Base-by-base conservation (phyloP, 2,888 invertebrate species). In the Nomada lathburiana region DNA sequence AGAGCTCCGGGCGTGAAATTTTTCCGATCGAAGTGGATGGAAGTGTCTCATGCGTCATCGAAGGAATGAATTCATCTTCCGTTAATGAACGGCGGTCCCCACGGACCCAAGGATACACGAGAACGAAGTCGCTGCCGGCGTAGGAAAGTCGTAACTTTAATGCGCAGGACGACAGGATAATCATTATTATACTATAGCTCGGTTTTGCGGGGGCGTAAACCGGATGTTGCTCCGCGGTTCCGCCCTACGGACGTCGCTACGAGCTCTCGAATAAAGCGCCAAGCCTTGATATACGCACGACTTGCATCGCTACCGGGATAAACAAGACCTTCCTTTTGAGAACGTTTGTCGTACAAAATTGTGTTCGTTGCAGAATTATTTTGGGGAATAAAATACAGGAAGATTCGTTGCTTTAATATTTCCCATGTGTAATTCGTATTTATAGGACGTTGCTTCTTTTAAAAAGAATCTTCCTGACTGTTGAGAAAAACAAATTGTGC, bases 121-220 rank as follows among this genome's bases (percentile, higher is more conserved):
- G 50, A 60, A 59, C n/a, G 47, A 63, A 67, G 76, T 57, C 72
- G 72, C 78, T 65, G 53, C 42, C 60, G 70, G 73, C 72, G 76
- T 29, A 67, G 80, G 84, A 80, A 84, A 77, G 80, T 84, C 84
- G 84, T 84, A 84, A 84, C 64, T 84, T 84, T 84, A 84, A 84
- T 84, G 84, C 84, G 84, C 84, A 84, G 84, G 84, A 84, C 84
- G 84, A 84, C 77, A 75, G 84, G 84, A 84, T 84, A 84, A 84
- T 84, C 84, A 84, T 84, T 84, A 84, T 84, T 80, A 71, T 67
- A 84, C 77, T 71, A 65, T 68, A 70, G 71, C 69, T 59, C 57
- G 68, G 85, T 80, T 80, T 79, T 72, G 79, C 70, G 76, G 80
- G 88, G 86, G 84, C 84, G 86, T 81, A 84, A 84, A 86, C 88